A percentile compares a stretch with the other conserved stretches of the same genome.
phyloP scores from a whole-genome alignment of 2,797 vertebrate genomes.

The Rhinella marina region DNA sequence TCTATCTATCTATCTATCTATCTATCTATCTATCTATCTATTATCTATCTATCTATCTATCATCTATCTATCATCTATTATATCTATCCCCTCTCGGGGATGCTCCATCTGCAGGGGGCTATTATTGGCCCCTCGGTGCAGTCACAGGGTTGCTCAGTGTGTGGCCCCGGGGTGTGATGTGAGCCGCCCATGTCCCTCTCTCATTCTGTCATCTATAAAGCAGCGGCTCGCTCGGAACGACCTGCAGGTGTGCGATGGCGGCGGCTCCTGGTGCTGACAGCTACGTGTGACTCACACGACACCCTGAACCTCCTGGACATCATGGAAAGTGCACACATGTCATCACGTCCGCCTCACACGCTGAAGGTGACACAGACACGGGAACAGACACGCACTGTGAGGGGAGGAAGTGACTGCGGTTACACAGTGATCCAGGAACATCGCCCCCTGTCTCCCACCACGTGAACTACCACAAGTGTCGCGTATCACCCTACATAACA shows the following conservation, averaged over 20 bases:
- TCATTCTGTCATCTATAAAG: slow-evolving; percentile 15
- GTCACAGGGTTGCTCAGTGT: background rate
- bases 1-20: too few relatives aligned
- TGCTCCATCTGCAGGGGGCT: background rate
- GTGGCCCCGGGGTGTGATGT: slow-evolving; percentile 34
- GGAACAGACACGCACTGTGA: background rate
- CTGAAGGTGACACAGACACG: background rate
- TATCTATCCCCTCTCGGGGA: too few relatives aligned
- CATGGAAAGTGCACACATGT: background rate
- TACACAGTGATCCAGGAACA: background rate
- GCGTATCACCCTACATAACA: too few relatives aligned
- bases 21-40: too few relatives aligned
- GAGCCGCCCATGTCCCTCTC: background rate
- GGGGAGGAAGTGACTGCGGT: background rate
- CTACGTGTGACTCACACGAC: slow-evolving; percentile 26
- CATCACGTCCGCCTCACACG: background rate
- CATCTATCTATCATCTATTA: too few relatives aligned
- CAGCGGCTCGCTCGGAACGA: background rate
- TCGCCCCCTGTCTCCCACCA: background rate
- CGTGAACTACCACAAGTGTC: background rate
- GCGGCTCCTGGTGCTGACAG: slow-evolving; percentile 23
- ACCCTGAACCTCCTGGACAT: background rate
- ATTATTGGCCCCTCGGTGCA: too few relatives aligned
- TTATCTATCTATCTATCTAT: too few relatives aligned
- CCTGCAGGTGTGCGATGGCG: slow-evolving; percentile 35